Evolutionary conservation across 2,113 vertebrate species (phyloP), one percentile per base, ranked within the genome.

Genomic region (Tenebrosternarchus preto): DNA sequence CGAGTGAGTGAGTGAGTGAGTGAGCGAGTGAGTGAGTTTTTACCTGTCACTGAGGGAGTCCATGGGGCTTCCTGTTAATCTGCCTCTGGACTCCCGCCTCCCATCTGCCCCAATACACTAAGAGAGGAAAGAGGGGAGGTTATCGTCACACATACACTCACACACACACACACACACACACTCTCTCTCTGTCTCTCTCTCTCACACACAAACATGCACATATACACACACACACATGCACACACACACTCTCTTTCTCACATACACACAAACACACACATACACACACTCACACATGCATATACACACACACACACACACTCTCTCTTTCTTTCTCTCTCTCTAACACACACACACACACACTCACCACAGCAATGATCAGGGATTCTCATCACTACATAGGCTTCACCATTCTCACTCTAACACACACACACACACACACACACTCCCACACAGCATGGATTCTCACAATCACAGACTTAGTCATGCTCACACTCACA

Each of bases 11-110:
- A 43, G 4, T 43, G 4, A 66, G 15, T 61, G 15, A 73, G 36
- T 74, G 6, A 43, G 4, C 27, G 1, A 17, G 57, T 68, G 11
- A 43, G 4, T 33, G n/a, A n/a, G 1, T 2, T 39, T 75, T 69
- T 27, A 89, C 88, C 80, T 83, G 68, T 88, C 77, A 53, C 69
- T 88, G 53, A 81, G 75, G 19, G 86, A 85, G 24, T 78, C 63
- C 79, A 82, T 12, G 0, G 83, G 83, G 24, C 79, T 87, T 82
- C 85, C 85, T 55, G 78, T 80, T 60, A 79, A 24, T 29, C 83
- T 83, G 22, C 60, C 55, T 50, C 82, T 81, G 15, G 83, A 84
- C 31, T 81, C 81, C 25, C 56, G 60, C 4, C 74, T 76, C 12
- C 71, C 82, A 43, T 84, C 86, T 57, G 72, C 55, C 25, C 74